A percentile compares a stretch with the other conserved stretches of the same genome.
Evolutionary conservation across 2,888 invertebrate genomes (phyloP).

Genomic region (Aquatica leii): DNA sequence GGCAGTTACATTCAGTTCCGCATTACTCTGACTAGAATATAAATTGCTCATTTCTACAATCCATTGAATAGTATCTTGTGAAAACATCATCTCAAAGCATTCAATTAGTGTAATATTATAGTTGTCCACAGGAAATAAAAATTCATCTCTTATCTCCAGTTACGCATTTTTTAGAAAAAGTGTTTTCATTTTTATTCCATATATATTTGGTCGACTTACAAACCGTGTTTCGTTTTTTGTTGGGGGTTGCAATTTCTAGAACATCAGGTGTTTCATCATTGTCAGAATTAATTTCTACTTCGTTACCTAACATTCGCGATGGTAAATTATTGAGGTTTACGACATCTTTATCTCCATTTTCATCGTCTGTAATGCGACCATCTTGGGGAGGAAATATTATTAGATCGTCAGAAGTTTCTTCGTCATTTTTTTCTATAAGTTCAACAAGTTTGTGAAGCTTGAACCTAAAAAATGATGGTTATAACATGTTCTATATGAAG

Average conservation of each 20-base stretch:
- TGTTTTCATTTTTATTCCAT: background rate
- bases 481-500: no score
- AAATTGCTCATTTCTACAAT: conserved; percentile 13
- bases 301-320: background rate
- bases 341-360: conserved; percentile 6
- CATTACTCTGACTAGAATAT: no score
- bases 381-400: conserved; percentile 5
- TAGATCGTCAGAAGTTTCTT: background rate
- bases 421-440: background rate
- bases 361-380: conserved; percentile 5
- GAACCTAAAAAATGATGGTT: background rate
- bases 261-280: background rate
- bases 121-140: background rate
- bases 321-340: no score
- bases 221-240: background rate
- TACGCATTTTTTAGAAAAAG: conserved; percentile 1
- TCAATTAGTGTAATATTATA: background rate
- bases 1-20: no score
- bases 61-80: background rate
- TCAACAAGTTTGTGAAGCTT: conserved; percentile 2
- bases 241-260: background rate
- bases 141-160: conserved; percentile 4
- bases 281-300: conserved; percentile 2
- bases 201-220: background rate
- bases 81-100: conserved; percentile 15